Conservation (phyloP, 2,888 invertebrate genomes). For the Leptogaster cylindrica region DNA sequence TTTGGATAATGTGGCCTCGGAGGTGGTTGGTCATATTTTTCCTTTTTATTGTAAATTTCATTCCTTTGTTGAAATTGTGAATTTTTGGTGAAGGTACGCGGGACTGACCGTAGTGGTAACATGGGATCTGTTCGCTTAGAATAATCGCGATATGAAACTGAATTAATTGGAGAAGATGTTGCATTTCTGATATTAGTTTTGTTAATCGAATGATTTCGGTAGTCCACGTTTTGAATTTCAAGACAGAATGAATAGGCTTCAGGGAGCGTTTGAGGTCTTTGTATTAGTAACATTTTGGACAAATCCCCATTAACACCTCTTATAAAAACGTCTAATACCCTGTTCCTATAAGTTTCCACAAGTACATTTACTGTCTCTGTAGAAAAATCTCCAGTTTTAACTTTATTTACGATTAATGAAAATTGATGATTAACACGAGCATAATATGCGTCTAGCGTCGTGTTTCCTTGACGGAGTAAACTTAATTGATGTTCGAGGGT, state of each 20-base stretch:
- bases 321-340: constrained; percentile 25
- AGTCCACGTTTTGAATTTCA: constrained; percentile 31
- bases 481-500: too few relatives aligned
- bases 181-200: background rate
- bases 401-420: constrained; percentile 31
- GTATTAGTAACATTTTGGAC: constrained; percentile 23
- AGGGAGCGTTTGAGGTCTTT: constrained; percentile 18
- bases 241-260: constrained; percentile 31
- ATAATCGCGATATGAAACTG: background rate
- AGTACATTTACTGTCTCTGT: constrained; percentile 21
- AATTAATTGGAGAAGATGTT: constrained; percentile 11
- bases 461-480: too few relatives aligned
- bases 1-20: constrained; percentile 8
- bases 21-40: background rate
- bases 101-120: background rate
- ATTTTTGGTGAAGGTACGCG: background rate
- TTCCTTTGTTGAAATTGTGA: background rate
- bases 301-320: constrained; percentile 38
- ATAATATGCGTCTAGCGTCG: constrained; percentile 21
- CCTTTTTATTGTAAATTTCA: background rate
- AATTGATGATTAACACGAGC: constrained; percentile 35
- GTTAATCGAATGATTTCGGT: constrained; percentile 12
- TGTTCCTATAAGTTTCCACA: constrained; percentile 29
- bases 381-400: constrained; percentile 20
- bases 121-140: too few relatives aligned